phyloP scores from a whole-genome alignment of 2,113 vertebrate genomes.

The Cathartes aura region DNA sequence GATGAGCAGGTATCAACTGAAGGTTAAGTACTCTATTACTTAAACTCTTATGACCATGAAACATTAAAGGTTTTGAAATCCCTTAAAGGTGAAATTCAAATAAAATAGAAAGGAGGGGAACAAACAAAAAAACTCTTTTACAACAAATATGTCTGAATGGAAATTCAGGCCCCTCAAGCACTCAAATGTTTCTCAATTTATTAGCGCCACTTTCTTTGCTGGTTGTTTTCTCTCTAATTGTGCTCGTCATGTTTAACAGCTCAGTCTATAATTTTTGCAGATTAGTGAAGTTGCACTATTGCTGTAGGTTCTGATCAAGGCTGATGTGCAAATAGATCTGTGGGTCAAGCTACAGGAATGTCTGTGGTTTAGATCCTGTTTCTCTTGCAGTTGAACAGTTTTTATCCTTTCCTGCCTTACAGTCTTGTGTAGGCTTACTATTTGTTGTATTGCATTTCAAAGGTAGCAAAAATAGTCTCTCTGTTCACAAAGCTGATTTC shows the following conservation, averaged over 20 bases:
- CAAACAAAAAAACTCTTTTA: background rate
- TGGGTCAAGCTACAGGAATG: background rate
- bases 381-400: background rate
- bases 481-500: background rate
- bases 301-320: background rate
- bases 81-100: background rate
- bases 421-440: background rate
- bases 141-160: background rate
- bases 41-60: background rate
- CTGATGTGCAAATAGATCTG: background rate
- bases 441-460: conserved; percentile 2
- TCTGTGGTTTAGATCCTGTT: background rate
- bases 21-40: background rate
- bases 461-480: background rate
- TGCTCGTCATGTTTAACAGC: background rate
- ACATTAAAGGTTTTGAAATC: background rate
- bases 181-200: background rate
- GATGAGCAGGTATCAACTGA: background rate
- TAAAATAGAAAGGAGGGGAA: background rate
- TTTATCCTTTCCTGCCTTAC: background rate
- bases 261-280: background rate
- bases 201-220: background rate
- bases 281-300: conserved; percentile 8
- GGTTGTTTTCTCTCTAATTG: background rate
- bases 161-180: background rate